Base-by-base conservation (phyloP, 2,888 invertebrate species). In the Nesidiocoris tenuis region DNA sequence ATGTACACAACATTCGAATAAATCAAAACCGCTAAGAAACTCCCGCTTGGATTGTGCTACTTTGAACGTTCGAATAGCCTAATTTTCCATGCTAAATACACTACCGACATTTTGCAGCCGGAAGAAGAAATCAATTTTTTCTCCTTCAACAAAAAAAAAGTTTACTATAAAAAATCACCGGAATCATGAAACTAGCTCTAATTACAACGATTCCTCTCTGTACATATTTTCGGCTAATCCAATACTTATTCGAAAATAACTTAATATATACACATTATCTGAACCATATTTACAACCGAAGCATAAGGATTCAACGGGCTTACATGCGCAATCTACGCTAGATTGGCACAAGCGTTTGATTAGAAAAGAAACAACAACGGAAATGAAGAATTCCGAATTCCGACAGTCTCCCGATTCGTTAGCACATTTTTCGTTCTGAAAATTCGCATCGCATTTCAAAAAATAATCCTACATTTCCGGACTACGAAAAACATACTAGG, bases 271-370 rank as follows among this genome's bases (percentile, higher is more conserved):
- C 39, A 39, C 5, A 7, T 39, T 39, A 12, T 39, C 12, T 39
- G 12, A 39, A 39, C 39, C 39, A 39, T 39, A 39, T 39, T 39
- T 39, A 39, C 39, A 39, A 39, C 39, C 39, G 39, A 39, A 39
- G 65, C 39, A 24, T 16, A 23, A 23, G 25, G 39, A 65, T 39
- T 39, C 19, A n/a, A 22, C n/a, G 21, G 61, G 70, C 70, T 70
- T 57, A 61, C 54, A 61, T 59, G 70, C 70, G 23, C 70, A 70
- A 70, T 70, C 70, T 70, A 59, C 22, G 22, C 18, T 24, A 70
- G 70, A 70, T 70, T 70, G 70, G 70, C 70, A 70, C 25, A 25
- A 70, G 70, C 70, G 24, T 57, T 55, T 22, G 16, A 56, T 21
- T 54, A 19, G 21, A 17, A 39, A 19, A 19, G 67, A n/a, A 56